Evolutionary conservation across 64 coral and sea anemone genomes (phyloP), one percentile per base, ranked within the genome.

Genomic region (Dendronephthya gigantea): DNA sequence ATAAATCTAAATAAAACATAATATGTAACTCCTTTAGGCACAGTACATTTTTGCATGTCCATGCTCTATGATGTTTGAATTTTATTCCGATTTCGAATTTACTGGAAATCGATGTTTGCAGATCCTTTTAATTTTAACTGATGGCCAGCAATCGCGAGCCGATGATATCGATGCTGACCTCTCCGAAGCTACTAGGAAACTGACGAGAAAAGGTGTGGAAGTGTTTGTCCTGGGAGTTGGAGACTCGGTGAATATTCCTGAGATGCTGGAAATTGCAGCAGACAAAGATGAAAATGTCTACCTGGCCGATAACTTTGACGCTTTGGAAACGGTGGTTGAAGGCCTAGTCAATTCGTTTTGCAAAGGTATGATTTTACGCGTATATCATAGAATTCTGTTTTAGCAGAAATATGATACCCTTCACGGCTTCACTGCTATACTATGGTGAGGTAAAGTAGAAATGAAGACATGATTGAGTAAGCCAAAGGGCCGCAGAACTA

Each of bases 91-190:
- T 74, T 1, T 74, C 68, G 11, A 25, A 11, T 36, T 79, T 6
- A 11, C 29, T 79, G 36, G 10, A 29, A 79, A 28, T 34, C 29
- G 9, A 33, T 13, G 9, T 79, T 13, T 34, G 34, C 37, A 79
- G 72, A 79, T 79, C 29, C 72, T 79, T 8, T 34, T 79, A 34
- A 39, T 79, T 35, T 79, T 79, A 79, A 79, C 72, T 4, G 72
- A 79, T 34, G 72, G 72, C 2, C 72, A 79, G 36, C 72, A 79
- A 79, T 35, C 72, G 11, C 34, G 72, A 79, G 36, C 0, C 29
- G 36, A 39, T 15, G 36, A 12, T 15, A 34, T 34, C 7, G 72
- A 79, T 33, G 32, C 29, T 39, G 16, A 79, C 37, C 72, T 79
- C 22, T 34, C 30, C 14, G 72, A 29, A 79, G 30, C 72, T 7